Base-by-base conservation (phyloP, 64 coral and sea anemone genomes). In the Montipora efflorescens region DNA sequence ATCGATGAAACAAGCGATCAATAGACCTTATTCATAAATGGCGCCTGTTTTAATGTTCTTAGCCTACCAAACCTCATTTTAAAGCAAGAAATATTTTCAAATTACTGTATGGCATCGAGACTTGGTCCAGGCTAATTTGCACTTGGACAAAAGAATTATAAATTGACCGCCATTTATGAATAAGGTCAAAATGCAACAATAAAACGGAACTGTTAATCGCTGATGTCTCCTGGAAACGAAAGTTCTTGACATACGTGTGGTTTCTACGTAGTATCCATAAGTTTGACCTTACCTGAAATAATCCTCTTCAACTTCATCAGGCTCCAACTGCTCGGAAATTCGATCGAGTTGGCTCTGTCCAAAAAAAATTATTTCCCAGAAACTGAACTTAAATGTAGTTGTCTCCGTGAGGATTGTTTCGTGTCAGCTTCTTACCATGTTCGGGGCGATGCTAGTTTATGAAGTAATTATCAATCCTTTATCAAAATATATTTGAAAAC, bases 261-360 rank as follows among this genome's bases (percentile, higher is more conserved):
- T 64, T 11, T 1, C 3, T 0, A 64, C 4, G 61, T 64, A 0
- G 61, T 16, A 12, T 12, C 3, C 14, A 64, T 4, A 57, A 64
- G 4, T 64, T 11, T 15, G 13, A 64, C 4, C 2, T n/a, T 91
- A 96, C 95, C 92, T 90, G 76, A 96, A 96, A 83, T 96, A 96
- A 66, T 96, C 95, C 76, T 96, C 95, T 78, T 96, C 95, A 11
- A 96, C 88, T 74, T 96, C 92, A 83, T 96, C 95, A 21, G 95
- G 95, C 75, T 96, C 95, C 11, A 96, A 82, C 20, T 96, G 92
- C 58, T 87, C 77, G 25, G 88, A 91, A 44, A 96, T 96, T 47
- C 90, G 76, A 20, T 91, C 88, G 49, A 96, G 84, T 81, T 91
- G 80, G 55, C 75, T 83, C 95, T 96, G 47, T 59, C 6, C 79